Evolutionary conservation across 1,140 invertebrate genomes (phyloP), one percentile per base, ranked within the genome.

Genomic region (Diuraphis noxia): DNA sequence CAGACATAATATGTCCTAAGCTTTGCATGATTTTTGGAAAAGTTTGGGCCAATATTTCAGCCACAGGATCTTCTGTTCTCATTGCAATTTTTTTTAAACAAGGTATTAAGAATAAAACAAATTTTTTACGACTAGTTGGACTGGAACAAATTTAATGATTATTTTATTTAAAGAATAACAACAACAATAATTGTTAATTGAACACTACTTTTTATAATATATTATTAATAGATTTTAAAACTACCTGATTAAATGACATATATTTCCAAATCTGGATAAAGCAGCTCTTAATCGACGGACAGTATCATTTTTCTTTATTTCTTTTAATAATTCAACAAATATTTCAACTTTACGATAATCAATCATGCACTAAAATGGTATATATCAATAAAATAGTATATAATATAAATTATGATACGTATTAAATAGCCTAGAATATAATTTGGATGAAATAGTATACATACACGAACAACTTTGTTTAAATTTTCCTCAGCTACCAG

Each of bases 1-100:
- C 89, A 49, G 89, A 91, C 89, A 91, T 91, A 82, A 91, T 91
- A 91, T 91, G 89, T 8, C 89, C 89, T 81, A 91, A 52, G 52
- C 77, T 91, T 82, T 82, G 89, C 89, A 91, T 91, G 3, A 91
- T 91, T 91, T 91, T 91, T 82, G 89, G 89, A 91, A 91, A 91
- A 52, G 72, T 91, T 82, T 81, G 77, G 0, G 72, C 89, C 25
- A 91, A 91, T 49, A 91, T 91, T 91, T 91, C 89, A 30, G 89
- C 89, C 9, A 91, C 43, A n/a, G 77, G 89, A 21, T 91, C 89
- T 91, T 91, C 89, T 82, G 77, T 81, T 91, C 89, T 82, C 77
- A 49, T 91, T 36, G 72, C 43, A 21, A 91, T 91, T 91, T 82
- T 91, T 91, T 81, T 91, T 52, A 91, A 38, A n/a, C 89, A 91